Evolutionary conservation across 2,888 invertebrate genomes (phyloP).

Genomic region (Buathra laborator): DNA sequence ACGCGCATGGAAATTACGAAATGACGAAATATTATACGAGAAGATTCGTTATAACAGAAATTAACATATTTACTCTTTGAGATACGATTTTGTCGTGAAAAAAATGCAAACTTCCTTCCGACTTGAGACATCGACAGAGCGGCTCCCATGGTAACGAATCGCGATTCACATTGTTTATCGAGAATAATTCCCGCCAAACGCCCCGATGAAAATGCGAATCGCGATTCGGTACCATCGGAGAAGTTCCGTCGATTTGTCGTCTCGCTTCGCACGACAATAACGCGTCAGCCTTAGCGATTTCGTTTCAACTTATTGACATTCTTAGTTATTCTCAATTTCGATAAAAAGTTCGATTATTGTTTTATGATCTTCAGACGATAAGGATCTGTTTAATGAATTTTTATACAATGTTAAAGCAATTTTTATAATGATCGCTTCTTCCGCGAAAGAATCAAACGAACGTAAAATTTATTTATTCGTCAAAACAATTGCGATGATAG

Average conservation of each 20-base stretch:
- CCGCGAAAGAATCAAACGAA: background rate
- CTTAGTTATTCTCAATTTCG: background rate
- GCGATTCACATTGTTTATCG: too few species aligned
- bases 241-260: too few species aligned
- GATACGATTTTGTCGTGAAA: background rate
- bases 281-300: too few species aligned
- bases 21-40: conserved; percentile 1
- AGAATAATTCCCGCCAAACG: too few species aligned
- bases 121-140: too few species aligned
- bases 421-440: background rate
- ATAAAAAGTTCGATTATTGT: background rate
- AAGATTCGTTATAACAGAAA: background rate
- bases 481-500: background rate
- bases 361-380: background rate
- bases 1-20: background rate
- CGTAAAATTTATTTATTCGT: background rate
- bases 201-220: too few species aligned
- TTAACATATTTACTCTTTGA: background rate
- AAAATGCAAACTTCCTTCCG: background rate
- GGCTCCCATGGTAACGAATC: too few species aligned
- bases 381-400: background rate
- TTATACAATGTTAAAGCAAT: background rate
- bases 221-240: too few species aligned
- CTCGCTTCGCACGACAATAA: too few species aligned
- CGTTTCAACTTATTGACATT: background rate